Conservation (phyloP, 1,140 invertebrate species). For the Drosophila melanogaster region DNA sequence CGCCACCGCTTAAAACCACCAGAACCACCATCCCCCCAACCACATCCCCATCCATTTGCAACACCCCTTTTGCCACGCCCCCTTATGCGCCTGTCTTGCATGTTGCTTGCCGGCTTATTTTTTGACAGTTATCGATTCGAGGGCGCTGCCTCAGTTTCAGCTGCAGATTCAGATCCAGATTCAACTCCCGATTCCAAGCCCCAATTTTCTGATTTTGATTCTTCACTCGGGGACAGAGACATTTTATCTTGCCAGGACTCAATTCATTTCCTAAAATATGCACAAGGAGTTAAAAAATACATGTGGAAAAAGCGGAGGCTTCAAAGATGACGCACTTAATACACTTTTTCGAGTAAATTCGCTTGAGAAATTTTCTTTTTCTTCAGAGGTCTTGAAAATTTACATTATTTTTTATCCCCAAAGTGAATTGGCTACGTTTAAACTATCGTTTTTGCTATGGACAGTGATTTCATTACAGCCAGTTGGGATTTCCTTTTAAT, state of each 20-base stretch:
- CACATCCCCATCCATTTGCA: background rate
- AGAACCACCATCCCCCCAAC: background rate
- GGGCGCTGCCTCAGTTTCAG: slow-evolving; percentile 38
- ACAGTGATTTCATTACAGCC: too few relatives aligned
- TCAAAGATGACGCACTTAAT: background rate
- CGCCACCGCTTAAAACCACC: slow-evolving; percentile 28
- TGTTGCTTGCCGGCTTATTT: slow-evolving; percentile 77
- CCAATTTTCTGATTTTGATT: slow-evolving; percentile 18
- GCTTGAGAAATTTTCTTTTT: too few relatives aligned
- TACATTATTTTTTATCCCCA: too few relatives aligned
- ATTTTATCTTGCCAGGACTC: slow-evolving; percentile 61
- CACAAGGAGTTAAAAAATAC: slow-evolving; percentile 44
- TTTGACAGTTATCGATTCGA: slow-evolving; percentile 80
- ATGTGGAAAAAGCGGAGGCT: background rate
- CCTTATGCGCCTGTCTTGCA: slow-evolving; percentile 41
- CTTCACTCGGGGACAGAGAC: slow-evolving; percentile 43
- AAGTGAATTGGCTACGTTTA: too few relatives aligned
- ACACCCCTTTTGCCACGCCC: background rate
- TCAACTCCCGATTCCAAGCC: slow-evolving; percentile 6
- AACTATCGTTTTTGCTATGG: too few relatives aligned
- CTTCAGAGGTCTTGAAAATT: too few relatives aligned
- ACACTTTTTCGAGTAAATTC: background rate
- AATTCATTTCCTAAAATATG: slow-evolving; percentile 77
- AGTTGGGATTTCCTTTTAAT: background rate
- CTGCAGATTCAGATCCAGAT: slow-evolving; percentile 12